Evolutionary conservation across 2,888 invertebrate species (phyloP), one percentile per base, ranked within the genome.

Genomic region (Halictus ligatus): DNA sequence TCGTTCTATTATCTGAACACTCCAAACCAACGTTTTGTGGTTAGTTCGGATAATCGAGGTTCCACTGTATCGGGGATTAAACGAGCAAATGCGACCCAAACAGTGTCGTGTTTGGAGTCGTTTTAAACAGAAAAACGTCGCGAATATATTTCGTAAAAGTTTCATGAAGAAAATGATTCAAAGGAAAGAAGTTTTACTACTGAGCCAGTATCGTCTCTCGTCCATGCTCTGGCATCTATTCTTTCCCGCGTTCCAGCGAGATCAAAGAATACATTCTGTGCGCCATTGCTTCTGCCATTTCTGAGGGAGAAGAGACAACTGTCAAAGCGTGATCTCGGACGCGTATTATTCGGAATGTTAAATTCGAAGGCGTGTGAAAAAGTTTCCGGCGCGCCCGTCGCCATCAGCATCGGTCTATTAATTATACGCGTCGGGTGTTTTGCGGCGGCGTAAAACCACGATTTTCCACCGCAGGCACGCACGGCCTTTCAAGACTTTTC

Each of bases 401-500:
- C 29, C 64, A 64, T 64, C 29, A 15, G 29, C 18, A 64, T 64
- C 64, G 6, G 64, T 29, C 64, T 64, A 64, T 43, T 60, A 79
- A 73, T 79, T 79, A 60, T 50, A 50, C 29, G 50, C 43, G 25
- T 18, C 29, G 25, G 29, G 29, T 73, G 48, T 73, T 50, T 18
- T 29, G 5, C 48, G 25, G 72, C 13, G 46, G 15, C 29, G 10
- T 15, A 18, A 15, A 29, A 29, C 72, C 46, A 15, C 35, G 40
- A 10, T 21, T 10, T 10, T 25, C 46, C 46, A 43, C n/a, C n/a
- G 64, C 58, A 54, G 13, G 67, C 46, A n/a, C 82, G 74, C 76
- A 60, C 29, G 29, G 67, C 18, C 48, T 78, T 81, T 71, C 74
- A 50, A 75, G 69, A 69, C 71, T 85, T 64, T 67, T 69, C 75